These are phyloP conservation scores for Dromococcyx pavoninus DNA, from an alignment of 2,797 vertebrate genomes.

Conservation along the genomic window DNA sequence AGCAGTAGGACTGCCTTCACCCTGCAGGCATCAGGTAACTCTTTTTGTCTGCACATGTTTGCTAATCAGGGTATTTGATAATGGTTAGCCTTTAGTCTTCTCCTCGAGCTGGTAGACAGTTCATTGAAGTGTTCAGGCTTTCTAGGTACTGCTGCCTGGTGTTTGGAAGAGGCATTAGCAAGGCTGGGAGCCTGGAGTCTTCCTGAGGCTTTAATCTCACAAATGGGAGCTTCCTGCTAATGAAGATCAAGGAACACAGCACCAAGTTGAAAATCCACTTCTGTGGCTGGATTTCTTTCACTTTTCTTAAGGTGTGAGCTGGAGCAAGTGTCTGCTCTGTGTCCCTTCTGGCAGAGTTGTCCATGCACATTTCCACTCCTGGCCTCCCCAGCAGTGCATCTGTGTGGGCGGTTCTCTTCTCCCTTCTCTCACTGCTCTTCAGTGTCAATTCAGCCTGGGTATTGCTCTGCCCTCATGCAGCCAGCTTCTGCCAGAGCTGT, in stretches of 20 bases:
- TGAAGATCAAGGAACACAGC: neutral
- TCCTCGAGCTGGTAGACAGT: neutral
- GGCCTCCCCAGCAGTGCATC: neutral
- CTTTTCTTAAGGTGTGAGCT: neutral
- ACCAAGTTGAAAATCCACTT: neutral
- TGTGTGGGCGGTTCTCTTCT: neutral
- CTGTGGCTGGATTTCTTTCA: neutral
- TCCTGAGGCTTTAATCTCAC: neutral
- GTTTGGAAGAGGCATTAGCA: neutral
- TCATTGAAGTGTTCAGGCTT: neutral
- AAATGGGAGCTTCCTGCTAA: neutral
- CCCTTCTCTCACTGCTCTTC: neutral
- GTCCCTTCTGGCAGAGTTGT: neutral
- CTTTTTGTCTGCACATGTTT: neutral
- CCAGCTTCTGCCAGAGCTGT: neutral
- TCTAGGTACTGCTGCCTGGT: neutral
- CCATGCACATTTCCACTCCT: neutral
- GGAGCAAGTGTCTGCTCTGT: neutral
- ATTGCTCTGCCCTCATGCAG: neutral
- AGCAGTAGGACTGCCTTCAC: neutral
- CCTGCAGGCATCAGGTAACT: neutral
- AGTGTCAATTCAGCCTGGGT: neutral
- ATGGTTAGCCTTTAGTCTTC: neutral
- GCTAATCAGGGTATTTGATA: neutral
- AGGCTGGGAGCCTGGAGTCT: neutral